These are phyloP conservation scores for Drosophila pectinifera DNA, from an alignment of 1,140 invertebrate genomes.

Conservation along the genomic window DNA sequence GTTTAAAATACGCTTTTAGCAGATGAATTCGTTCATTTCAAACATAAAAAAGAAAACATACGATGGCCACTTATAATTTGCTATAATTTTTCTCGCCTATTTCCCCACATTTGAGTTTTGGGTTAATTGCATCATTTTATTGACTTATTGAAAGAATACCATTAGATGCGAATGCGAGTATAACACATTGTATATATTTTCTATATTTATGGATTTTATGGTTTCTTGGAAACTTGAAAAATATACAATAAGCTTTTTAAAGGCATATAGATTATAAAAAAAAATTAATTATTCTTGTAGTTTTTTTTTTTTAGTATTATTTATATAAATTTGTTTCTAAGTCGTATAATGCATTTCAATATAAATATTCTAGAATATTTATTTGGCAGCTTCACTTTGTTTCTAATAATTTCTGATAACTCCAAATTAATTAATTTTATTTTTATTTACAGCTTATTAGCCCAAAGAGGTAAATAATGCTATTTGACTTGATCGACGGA, in stretches of 20 bases:
- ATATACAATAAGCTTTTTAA: not conserved
- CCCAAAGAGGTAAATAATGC: constrained; percentile 35
- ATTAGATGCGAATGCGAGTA: not conserved
- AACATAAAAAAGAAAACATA: not conserved
- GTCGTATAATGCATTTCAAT: no score
- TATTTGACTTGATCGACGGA: constrained; percentile 39
- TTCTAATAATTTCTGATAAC: not conserved
- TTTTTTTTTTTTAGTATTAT: no score
- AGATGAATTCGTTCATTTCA: not conserved
- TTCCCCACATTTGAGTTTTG: not conserved
- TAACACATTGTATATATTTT: not conserved
- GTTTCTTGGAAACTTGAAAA: not conserved
- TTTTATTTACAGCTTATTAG: constrained; percentile 26
- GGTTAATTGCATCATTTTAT: constrained; percentile 3
- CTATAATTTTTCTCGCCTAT: not conserved
- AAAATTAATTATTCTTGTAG: not conserved
- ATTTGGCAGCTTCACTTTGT: not conserved
- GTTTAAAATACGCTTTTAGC: not conserved
- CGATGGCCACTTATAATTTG: no score
- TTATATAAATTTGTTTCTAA: no score
- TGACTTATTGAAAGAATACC: not conserved
- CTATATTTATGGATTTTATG: constrained; percentile 12
- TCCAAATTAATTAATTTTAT: not conserved
- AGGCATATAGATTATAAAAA: not conserved
- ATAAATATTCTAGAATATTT: not conserved